Evolutionary conservation across 2,888 invertebrate genomes (phyloP), one percentile per base, ranked within the genome.

Genomic region (Cinara cedri): DNA sequence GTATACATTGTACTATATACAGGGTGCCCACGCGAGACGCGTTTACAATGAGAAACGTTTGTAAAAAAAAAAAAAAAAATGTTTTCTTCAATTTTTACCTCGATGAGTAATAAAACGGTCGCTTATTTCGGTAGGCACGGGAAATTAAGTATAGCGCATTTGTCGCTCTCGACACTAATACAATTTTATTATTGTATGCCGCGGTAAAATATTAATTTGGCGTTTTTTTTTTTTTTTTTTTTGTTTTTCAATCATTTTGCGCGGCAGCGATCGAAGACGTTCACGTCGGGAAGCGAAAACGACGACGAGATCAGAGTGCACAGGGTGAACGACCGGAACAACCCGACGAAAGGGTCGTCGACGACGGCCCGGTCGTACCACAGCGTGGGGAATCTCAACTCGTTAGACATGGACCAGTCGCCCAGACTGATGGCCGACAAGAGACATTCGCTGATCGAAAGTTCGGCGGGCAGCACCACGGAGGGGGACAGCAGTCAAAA

Each of bases 401-500:
- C 78, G 1, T 26, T 78, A 26, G 78, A 78, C 42, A 78, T 78
- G 68, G 70, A 78, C 60, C 65, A 68, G 16, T 68, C 78, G 13
- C 57, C 78, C 16, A 60, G 78, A 9, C 26, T 60, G 19, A n/a
- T n/a, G 21, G 11, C 66, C 44, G 66, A 76, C 13, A 81, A 78
- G 57, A 66, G 81, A n/a, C 78, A 80, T 44, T 75, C 78, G 11
- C 63, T 81, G 6, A 87, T 88, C 24, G 87, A 88, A 82, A 90
- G 90, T 49, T 87, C 87, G 0, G 89, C 88, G 0, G 90, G 90
- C 83, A 90, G 90, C 85, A 92, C 92, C 83, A 91, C 92, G 0
- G 92, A 92, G 84, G 92, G 92, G 0, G 92, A 92, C 83, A 88
- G 89, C 84, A 93, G 93, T 84, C 91, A 93, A 83, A 92, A 92